Evolutionary conservation across 2,888 invertebrate species (phyloP).

Genomic region (Polydrusus cervinus): DNA sequence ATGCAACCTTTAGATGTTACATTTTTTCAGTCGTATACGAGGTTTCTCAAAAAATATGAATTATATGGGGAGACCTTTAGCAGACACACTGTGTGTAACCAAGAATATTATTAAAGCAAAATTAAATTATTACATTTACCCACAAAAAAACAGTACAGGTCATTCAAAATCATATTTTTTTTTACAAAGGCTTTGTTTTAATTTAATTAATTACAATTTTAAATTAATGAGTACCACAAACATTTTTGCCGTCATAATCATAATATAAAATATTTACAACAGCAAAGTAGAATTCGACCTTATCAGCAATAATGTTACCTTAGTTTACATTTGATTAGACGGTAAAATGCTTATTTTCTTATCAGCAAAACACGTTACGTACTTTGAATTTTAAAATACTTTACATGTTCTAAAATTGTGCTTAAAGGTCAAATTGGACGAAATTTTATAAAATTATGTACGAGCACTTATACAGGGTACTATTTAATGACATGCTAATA

Average conservation of each 20-base stretch:
- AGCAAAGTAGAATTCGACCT: constrained; percentile 27
- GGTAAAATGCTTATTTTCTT: constrained; percentile 12
- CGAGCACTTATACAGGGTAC: too few relatives aligned
- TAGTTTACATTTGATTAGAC: neutral
- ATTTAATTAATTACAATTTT: constrained; percentile 33
- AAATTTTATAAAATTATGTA: neutral
- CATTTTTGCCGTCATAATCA: constrained; percentile 13
- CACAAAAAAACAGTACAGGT: neutral
- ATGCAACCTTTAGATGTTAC: too few relatives aligned
- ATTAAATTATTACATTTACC: too few relatives aligned
- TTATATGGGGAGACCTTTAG: too few relatives aligned
- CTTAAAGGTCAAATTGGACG: neutral
- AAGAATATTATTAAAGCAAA: too few relatives aligned
- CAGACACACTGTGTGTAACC: too few relatives aligned
- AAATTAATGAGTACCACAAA: constrained; percentile 22
- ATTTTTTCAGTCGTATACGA: too few relatives aligned
- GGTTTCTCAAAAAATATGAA: too few relatives aligned
- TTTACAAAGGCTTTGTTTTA: constrained; percentile 35
- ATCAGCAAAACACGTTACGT: constrained; percentile 14
- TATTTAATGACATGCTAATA: too few relatives aligned
- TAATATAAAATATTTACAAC: constrained; percentile 3
- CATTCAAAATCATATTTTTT: neutral
- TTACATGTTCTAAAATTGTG: constrained; percentile 4
- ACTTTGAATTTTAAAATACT: neutral
- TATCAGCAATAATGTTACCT: constrained; percentile 21